A percentile compares a stretch with the other conserved stretches of the same genome.
These are phyloP conservation scores for Etia nguti DNA, from an alignment of 2,113 vertebrate species.

Conservation along the genomic window DNA sequence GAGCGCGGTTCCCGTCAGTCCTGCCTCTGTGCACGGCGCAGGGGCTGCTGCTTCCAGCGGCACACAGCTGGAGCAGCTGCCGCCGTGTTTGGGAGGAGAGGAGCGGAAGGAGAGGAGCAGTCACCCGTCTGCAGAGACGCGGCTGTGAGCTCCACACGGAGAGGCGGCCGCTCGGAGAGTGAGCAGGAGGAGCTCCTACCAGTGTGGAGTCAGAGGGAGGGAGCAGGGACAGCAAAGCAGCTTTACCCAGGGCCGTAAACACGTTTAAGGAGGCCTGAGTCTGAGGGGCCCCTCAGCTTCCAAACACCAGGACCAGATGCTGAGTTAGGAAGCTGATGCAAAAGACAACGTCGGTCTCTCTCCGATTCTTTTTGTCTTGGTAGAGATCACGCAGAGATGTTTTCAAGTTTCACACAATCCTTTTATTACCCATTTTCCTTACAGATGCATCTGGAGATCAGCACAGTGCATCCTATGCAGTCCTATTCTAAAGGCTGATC, in stretches of 20 bases:
- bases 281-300: not conserved
- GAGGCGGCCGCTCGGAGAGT: not conserved
- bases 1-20: not conserved
- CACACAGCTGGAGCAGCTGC: not conserved
- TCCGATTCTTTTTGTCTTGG: no score
- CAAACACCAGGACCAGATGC: not conserved
- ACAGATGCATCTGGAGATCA: no score
- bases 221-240: not conserved
- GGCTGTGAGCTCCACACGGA: not conserved
- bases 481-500: no score
- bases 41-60: not conserved
- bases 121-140: conserved; percentile 15
- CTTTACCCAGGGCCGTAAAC: not conserved
- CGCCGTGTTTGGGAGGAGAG: not conserved
- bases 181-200: not conserved
- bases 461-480: no score
- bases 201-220: not conserved
- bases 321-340: not conserved
- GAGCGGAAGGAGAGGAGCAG: not conserved
- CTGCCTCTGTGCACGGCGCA: not conserved
- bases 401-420: no score
- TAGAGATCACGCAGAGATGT: no score
- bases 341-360: no score
- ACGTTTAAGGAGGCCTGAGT: not conserved
- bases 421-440: no score